Conservation (phyloP, 2,797 vertebrate genomes). For the Propithecus deckenii region DNA sequence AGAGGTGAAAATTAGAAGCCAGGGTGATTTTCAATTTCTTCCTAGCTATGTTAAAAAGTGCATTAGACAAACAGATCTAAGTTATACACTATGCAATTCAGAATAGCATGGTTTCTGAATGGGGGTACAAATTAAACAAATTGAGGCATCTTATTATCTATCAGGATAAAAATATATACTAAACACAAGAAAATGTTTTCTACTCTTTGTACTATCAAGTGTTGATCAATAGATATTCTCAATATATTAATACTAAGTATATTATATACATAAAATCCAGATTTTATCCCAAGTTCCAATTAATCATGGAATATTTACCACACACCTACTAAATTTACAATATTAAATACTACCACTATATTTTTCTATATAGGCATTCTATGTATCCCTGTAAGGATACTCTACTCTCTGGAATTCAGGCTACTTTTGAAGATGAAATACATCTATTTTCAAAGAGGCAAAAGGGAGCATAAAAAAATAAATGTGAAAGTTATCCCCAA, state of each 20-base stretch:
- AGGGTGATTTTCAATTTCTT: background rate
- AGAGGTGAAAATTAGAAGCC: background rate
- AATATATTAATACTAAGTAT: background rate
- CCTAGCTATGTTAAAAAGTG: background rate
- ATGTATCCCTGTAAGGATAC: background rate
- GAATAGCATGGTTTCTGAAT: background rate
- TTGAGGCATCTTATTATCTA: background rate
- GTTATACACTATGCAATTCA: background rate
- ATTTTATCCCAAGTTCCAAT: conserved; percentile 1
- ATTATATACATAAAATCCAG: background rate
- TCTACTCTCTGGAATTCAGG: background rate
- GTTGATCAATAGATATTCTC: background rate
- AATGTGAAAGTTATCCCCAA: background rate
- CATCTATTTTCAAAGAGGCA: background rate
- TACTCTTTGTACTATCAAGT: background rate
- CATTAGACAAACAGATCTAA: background rate
- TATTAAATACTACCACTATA: background rate
- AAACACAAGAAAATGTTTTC: background rate
- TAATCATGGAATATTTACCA: background rate
- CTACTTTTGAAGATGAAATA: background rate
- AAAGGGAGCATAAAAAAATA: background rate
- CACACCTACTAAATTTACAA: background rate
- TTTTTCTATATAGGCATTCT: background rate
- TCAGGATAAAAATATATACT: background rate
- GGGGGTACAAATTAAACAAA: background rate